Percentiles rank a stretch among this genome's conserved stretches.
Evolutionary conservation across 2,113 vertebrate genomes (phyloP).

Genomic region (Ammospiza caudacuta): DNA sequence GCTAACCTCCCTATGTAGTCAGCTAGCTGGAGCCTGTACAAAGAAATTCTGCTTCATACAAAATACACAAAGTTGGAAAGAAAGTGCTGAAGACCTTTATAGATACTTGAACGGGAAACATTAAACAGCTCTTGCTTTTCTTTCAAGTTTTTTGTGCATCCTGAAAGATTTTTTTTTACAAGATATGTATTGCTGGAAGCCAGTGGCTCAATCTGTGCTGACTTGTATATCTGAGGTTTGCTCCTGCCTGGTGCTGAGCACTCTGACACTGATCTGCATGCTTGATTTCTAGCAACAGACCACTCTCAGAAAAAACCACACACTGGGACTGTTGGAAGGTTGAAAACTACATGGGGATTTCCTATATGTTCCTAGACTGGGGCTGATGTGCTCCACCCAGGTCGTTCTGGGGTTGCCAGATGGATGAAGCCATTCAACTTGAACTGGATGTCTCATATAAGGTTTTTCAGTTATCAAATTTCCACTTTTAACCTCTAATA

Average conservation of each 20-base stretch:
- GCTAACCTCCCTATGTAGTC: constrained; percentile 13
- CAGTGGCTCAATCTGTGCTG: not conserved
- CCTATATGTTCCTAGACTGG: not conserved
- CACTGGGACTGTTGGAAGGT: rapidly evolving
- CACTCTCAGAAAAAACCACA: not conserved
- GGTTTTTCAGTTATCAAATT: not conserved
- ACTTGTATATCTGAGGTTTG: not conserved
- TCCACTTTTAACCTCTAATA: not conserved
- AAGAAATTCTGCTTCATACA: constrained; percentile 7
- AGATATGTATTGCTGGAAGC: not conserved
- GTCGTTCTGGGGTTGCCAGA: not conserved
- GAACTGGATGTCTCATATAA: not conserved
- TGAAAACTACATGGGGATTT: not conserved
- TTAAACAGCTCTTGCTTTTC: not conserved
- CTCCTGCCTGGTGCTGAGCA: not conserved
- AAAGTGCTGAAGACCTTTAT: not conserved
- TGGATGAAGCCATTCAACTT: not conserved
- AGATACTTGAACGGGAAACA: constrained; percentile 8
- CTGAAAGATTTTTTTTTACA: not conserved
- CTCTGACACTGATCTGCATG: not conserved
- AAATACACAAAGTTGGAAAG: not conserved
- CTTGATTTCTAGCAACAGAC: not conserved
- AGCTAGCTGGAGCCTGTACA: constrained; percentile 51
- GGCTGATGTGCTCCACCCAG: not conserved
- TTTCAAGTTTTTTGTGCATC: not conserved